Evolutionary conservation across 2,888 invertebrate species (phyloP), one percentile per base, ranked within the genome.

Genomic region (Lithosia quadra): DNA sequence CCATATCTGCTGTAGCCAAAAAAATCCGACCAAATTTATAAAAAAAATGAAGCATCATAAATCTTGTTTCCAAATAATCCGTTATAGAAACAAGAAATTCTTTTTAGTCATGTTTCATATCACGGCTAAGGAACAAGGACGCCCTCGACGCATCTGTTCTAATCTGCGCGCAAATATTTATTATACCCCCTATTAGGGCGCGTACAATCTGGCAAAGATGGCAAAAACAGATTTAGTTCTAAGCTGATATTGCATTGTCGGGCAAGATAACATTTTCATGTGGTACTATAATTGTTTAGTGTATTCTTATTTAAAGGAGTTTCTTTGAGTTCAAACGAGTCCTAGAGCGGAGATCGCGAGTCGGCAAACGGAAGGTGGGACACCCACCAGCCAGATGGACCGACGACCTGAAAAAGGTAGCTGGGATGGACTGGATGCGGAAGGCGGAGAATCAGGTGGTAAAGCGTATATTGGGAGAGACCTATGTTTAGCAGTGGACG

Each of bases 151-250:
- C 90, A 90, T 90, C 90, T 91, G 89, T 73, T 86, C 83, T 87
- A 86, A 91, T 88, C 89, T 86, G 74, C 71, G 82, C 72, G 86
- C 88, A 89, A 90, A 91, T 91, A 90, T 91, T 90, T 91, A 88
- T 86, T 84, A 80, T 85, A 78, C 79, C 77, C 76, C 76, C 75
- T 73, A 77, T 81, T 81, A 80, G 80, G 77, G 77, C 71, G 79
- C 65, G 80, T 77, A 77, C 80, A 80, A 81, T 81, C 73, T 72
- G 68, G 60, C 63, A 59, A 63, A 68, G 71, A 73, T 71, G 72
- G 70, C 67, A 63, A 61, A 65, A 61, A 74, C 71, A 70, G 72
- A 80, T 80, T 71, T 77, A 69, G 66, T 72, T 75, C 72, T 76
- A 74, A 76, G 74, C 79, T 64, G 57, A 70, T 79, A 75, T 77